Percentiles rank a stretch among this genome's conserved stretches.
Evolutionary conservation across 2,888 invertebrate species (phyloP).

Genomic region (Cryptophagus acutangulus): DNA sequence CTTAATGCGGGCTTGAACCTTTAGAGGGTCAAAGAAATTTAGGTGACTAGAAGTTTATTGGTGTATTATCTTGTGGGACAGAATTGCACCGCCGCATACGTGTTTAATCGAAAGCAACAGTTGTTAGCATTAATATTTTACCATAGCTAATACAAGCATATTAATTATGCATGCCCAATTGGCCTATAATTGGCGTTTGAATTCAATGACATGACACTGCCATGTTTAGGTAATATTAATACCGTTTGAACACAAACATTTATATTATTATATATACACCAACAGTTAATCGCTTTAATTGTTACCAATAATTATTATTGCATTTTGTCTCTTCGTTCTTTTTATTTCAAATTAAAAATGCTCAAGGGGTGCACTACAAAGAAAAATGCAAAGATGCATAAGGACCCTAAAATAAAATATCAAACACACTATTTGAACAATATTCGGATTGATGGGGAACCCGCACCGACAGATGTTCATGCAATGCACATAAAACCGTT

Average conservation of each 20-base stretch:
- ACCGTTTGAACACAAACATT: conserved; percentile 35
- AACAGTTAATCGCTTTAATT: conserved; percentile 19
- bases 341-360: no score
- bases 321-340: no score
- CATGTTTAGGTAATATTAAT: conserved; percentile 43
- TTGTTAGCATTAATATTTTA: conserved; percentile 49
- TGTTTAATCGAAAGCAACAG: conserved; percentile 42
- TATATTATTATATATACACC: conserved; percentile 27
- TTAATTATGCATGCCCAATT: conserved; percentile 50
- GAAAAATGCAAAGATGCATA: background rate
- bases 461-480: conserved; percentile 26
- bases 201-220: conserved; percentile 46
- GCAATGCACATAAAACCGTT: conserved; percentile 17
- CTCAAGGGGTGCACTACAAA: no score
- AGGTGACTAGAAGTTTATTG: no score
- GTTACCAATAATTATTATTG: no score
- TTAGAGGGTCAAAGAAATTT: conserved; percentile 43
- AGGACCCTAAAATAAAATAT: conserved; percentile 1
- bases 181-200: conserved; percentile 49
- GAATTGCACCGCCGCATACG: conserved; percentile 8
- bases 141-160: conserved; percentile 45
- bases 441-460: conserved; percentile 22
- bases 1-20: conserved; percentile 43
- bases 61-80: background rate
- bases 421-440: conserved; percentile 21